These are phyloP conservation scores for Crypturellus tataupa DNA, from an alignment of 2,797 vertebrate genomes.

Conservation along the genomic window DNA sequence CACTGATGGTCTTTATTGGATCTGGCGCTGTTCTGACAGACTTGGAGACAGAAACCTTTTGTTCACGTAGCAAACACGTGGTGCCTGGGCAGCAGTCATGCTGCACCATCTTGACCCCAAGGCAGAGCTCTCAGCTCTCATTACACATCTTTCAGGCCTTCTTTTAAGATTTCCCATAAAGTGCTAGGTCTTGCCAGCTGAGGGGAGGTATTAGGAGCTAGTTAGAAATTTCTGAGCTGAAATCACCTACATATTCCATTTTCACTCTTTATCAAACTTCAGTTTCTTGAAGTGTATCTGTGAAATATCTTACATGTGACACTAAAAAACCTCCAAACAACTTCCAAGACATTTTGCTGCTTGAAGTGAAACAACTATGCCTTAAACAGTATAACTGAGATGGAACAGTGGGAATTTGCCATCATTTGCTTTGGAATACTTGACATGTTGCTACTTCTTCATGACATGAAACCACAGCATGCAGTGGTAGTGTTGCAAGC, in stretches of 20 bases:
- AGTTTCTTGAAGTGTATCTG: background rate
- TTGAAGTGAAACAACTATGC: background rate
- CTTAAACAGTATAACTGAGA: background rate
- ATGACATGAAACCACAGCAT: rapidly evolving
- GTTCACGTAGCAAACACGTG: background rate
- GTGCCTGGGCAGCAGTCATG: background rate
- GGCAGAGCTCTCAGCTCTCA: background rate
- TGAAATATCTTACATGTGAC: background rate
- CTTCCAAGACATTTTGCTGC: background rate
- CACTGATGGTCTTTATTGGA: background rate
- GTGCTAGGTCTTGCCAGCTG: background rate
- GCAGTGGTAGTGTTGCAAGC: background rate
- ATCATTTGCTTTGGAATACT: background rate
- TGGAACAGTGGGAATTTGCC: background rate
- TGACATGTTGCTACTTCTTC: background rate
- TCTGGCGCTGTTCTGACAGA: background rate
- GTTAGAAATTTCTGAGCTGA: background rate
- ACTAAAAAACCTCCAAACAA: background rate
- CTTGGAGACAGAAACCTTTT: background rate
- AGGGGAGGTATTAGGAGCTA: background rate
- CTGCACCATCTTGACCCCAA: background rate
- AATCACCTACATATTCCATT: background rate
- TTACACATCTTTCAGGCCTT: background rate
- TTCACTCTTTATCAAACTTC: background rate
- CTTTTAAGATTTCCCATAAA: background rate